Conservation (phyloP, 2,113 vertebrate species). For the Redunca redunca region DNA sequence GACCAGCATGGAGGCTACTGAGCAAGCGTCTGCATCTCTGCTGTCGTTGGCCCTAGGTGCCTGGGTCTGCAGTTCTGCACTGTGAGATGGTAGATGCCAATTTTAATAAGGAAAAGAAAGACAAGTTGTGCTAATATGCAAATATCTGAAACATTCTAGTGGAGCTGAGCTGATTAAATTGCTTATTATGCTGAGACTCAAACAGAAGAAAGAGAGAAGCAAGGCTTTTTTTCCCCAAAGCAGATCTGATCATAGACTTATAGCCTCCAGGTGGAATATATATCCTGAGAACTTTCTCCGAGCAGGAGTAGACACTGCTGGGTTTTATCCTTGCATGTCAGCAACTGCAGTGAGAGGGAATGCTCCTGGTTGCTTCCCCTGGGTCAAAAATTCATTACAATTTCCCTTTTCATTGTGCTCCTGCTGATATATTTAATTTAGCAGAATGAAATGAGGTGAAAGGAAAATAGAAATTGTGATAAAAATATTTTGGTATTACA, state of each 20-base stretch:
- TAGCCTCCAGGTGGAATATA: constrained; percentile 30
- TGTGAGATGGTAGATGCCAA: constrained; percentile 4
- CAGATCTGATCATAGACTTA: constrained; percentile 31
- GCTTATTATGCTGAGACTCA: constrained; percentile 53
- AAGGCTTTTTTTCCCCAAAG: constrained; percentile 20
- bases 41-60: neutral
- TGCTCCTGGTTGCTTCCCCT: neutral
- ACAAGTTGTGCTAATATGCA: constrained; percentile 33
- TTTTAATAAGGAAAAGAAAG: constrained; percentile 43
- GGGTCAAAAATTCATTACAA: constrained; percentile 40
- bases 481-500: constrained; percentile 61
- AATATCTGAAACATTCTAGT: constrained; percentile 32
- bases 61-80: neutral
- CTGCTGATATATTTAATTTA: constrained; percentile 56
- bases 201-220: constrained; percentile 43
- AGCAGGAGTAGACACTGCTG: neutral
- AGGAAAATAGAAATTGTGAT: constrained; percentile 56
- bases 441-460: constrained; percentile 54
- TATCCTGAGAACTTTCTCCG: neutral
- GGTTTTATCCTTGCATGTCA: neutral
- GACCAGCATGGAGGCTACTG: neutral
- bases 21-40: neutral
- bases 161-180: constrained; percentile 47
- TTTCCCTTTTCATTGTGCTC: constrained; percentile 24
- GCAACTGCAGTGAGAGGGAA: neutral